Conservation (phyloP, 2,888 invertebrate genomes). For the Cataglyphis cursor region DNA sequence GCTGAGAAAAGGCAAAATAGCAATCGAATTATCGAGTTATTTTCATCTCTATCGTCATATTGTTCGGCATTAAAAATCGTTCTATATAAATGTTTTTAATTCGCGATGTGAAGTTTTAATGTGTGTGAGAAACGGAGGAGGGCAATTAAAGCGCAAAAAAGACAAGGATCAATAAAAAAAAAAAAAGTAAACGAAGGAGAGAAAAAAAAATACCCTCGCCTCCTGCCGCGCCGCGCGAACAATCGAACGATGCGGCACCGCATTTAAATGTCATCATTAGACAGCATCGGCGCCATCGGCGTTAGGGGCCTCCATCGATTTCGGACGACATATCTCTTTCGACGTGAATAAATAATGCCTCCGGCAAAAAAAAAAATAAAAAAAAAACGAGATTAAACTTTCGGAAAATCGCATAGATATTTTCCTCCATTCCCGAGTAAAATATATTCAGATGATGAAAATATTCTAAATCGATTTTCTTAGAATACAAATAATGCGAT, state of each 20-base stretch:
- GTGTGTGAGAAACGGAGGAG: neutral
- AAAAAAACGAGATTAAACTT: neutral
- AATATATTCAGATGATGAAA: neutral
- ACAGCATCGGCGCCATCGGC: slow-evolving; percentile 81
- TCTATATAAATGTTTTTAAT: neutral
- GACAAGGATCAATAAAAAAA: slow-evolving; percentile 9
- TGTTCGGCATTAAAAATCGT: too few species aligned
- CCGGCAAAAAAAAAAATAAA: too few species aligned
- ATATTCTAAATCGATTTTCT: too few species aligned
- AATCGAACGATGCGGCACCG: slow-evolving; percentile 86
- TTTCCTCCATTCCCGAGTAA: neutral
- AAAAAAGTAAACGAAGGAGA: slow-evolving; percentile 14
- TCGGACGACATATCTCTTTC: slow-evolving; percentile 76
- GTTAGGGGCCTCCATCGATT: slow-evolving; percentile 77
- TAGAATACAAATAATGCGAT: too few species aligned
- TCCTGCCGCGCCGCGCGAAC: slow-evolving; percentile 76
- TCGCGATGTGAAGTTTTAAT: neutral
- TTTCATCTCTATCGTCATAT: neutral
- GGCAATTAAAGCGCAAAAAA: neutral
- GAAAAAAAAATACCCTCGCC: neutral
- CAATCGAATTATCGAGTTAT: neutral
- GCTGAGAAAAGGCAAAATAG: neutral
- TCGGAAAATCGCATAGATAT: neutral
- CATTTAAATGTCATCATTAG: slow-evolving; percentile 87
- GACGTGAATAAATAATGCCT: slow-evolving; percentile 84